Evolutionary conservation across 2,888 invertebrate genomes (phyloP), one percentile per base, ranked within the genome.

Genomic region (Ligdia adustata): DNA sequence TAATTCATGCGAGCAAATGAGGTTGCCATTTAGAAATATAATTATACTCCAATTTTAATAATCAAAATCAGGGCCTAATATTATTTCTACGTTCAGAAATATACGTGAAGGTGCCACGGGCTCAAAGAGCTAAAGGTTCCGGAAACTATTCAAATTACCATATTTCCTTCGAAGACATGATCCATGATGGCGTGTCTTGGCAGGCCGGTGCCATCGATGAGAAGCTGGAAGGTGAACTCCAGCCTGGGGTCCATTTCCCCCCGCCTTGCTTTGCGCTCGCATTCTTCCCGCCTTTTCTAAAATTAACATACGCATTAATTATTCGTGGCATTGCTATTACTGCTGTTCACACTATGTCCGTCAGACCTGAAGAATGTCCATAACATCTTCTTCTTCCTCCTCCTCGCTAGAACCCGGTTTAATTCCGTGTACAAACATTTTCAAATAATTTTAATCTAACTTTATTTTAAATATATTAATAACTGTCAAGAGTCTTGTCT

Each of bases 181-280:
- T 97, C 96, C 96, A 97, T 97, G 54, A 97, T 94, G 68, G 96
- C 95, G 78, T 96, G 95, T 16, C 97, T 85, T 0, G 95, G 93
- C 37, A 97, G 84, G 9, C 94, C 94, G 0, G 96, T 96, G 38
- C 95, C 95, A 68, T 97, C 96, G 75, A 96, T 95, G 58, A 97
- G 91, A 35, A 97, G 92, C 75, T 97, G 97, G 86, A 97, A 97
- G 48, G 96, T 94, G 85, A 96, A 97, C 89, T 97, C 97, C 91
- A 97, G 84, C 52, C 97, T 92, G 69, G 97, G 96, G 85, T 97
- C 97, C 95, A 97, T 97, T 81, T 97, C 97, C 88, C 97, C 97
- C 46, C 97, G 91, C 44, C 97, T 92, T 7, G 96, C 96, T 74
- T 96, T 96, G 64, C 96, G 92, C 90, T 97, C 96, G 94, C 96